Base-by-base conservation (phyloP, 2,888 invertebrate genomes). In the Anarsia innoxiella region DNA sequence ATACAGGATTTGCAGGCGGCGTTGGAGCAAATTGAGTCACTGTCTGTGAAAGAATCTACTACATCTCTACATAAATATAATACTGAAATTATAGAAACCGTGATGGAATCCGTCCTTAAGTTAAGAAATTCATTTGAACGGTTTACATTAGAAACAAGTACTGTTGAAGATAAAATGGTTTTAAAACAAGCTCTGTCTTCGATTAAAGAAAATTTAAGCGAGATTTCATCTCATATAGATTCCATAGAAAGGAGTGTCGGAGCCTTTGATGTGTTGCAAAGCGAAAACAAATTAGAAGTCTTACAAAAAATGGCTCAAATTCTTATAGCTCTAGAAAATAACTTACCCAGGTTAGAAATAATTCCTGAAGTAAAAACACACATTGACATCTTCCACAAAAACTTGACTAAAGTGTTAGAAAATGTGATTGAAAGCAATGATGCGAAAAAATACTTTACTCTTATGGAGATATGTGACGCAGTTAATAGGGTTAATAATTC, bases 31-130 rank as follows among this genome's bases (percentile, higher is more conserved):
- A 73, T 85, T 31, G 84, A 86, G 40, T 78, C 80, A 38, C 71
- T 88, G 0, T 79, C 88, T 3, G 68, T 88, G 8, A 85, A 80
- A 44, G 88, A 88, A 66, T 79, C 87, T 0, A 62, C 53, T 8
- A 56, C 62, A n/a, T 45, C 62, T 1, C 46, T 80, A 27, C 52
- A 66, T 27, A 78, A 75, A 42, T 76, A 88, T 36, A 88, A 88
- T 48, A 87, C 89, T 40, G 87, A 88, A 38, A 82, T 90, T 19
- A 82, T 91, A 37, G 90, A 91, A 55, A 86, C 87, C 36, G 87
- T 91, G 0, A 87, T 88, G 49, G 86, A 88, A 10, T 88, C 90
- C 0, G 76, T 90, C n/a, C 74, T 88, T 37, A 89, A 90, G 58
- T 64, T 91, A 3, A 82, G 88, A 43, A 87, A 78, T 53, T 87